Percentiles rank a stretch among this genome's conserved stretches.
phyloP scores from a whole-genome alignment of 2,888 invertebrate species.

The Platycheirus rosarum region DNA sequence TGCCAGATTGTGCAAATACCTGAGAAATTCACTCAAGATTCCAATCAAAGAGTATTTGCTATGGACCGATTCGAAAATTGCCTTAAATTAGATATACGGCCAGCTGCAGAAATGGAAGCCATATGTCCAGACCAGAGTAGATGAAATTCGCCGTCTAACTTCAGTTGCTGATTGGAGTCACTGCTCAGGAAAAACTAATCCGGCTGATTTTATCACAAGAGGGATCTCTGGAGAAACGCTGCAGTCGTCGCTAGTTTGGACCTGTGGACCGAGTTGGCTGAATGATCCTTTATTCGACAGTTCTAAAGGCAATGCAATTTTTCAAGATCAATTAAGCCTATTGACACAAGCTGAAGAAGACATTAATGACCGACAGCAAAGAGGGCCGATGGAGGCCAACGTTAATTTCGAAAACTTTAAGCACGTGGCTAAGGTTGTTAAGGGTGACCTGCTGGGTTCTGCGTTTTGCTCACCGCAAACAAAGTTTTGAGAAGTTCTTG shows the following conservation, averaged over 20 bases:
- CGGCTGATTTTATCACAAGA: slow-evolving; percentile 40
- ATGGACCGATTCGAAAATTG: slow-evolving; percentile 44
- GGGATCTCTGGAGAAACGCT: slow-evolving; percentile 32
- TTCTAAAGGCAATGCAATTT: neutral
- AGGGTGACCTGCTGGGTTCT: slow-evolving; percentile 29
- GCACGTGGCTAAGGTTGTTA: slow-evolving; percentile 15
- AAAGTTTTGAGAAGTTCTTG: slow-evolving; percentile 21
- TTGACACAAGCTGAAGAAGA: slow-evolving; percentile 2
- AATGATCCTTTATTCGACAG: slow-evolving; percentile 1
- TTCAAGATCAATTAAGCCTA: slow-evolving; percentile 6
- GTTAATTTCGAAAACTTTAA: slow-evolving; percentile 10
- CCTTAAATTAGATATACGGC: slow-evolving; percentile 40
- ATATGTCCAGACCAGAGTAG: slow-evolving; percentile 37
- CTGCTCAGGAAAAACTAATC: slow-evolving; percentile 40
- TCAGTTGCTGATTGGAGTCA: slow-evolving; percentile 29
- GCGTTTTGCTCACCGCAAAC: slow-evolving; percentile 19
- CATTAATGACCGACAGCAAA: neutral
- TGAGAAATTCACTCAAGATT: slow-evolving; percentile 5
- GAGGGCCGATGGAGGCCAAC: slow-evolving; percentile 8
- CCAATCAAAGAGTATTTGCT: slow-evolving; percentile 1
- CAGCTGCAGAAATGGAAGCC: slow-evolving; percentile 41
- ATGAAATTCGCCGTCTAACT: slow-evolving; percentile 44
- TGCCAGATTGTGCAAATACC: neutral
- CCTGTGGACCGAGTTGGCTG: slow-evolving; percentile 28
- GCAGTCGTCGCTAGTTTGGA: slow-evolving; percentile 28